A percentile compares a stretch with the other conserved stretches of the same genome.
These are phyloP conservation scores for Drosophila bocqueti DNA, from an alignment of 1,140 invertebrate genomes.

Conservation along the genomic window DNA sequence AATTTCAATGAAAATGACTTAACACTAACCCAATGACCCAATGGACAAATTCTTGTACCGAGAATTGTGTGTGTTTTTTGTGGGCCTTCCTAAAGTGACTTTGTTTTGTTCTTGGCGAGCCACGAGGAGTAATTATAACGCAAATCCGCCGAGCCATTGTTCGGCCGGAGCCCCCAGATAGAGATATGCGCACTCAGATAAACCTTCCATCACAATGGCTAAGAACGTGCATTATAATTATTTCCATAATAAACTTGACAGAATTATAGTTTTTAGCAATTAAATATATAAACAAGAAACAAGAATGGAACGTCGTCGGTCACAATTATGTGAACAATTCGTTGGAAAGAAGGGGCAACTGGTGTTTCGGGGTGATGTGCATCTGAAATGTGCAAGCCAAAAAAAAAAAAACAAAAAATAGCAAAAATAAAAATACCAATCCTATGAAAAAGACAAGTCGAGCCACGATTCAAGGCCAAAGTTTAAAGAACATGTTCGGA, in stretches of 20 bases:
- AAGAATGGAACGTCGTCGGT: conserved; percentile 43
- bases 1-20: conserved; percentile 82
- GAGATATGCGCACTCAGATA: conserved; percentile 81
- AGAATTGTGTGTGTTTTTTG: conserved; percentile 57
- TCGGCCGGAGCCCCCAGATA: conserved; percentile 55
- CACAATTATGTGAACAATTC: conserved; percentile 73
- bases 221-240: conserved; percentile 77
- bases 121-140: conserved; percentile 75
- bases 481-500: conserved; percentile 76
- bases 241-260: conserved; percentile 83
- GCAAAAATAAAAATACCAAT: conserved; percentile 34
- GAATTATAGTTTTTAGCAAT: conserved; percentile 83
- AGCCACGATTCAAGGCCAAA: conserved; percentile 72
- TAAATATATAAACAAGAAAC: conserved; percentile 71
- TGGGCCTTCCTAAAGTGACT: conserved; percentile 44
- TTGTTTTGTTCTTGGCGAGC: conserved; percentile 66
- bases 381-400: conserved; percentile 55
- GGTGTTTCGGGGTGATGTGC: conserved; percentile 30
- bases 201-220: conserved; percentile 71
- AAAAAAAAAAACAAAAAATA: conserved; percentile 19
- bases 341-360: conserved; percentile 6
- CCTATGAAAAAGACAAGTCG: conserved; percentile 47
- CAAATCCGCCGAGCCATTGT: conserved; percentile 77
- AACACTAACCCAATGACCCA: conserved; percentile 82
- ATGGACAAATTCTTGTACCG: conserved; percentile 78